Evolutionary conservation across 2,888 invertebrate species (phyloP).

Genomic region (Eurytoma californica): DNA sequence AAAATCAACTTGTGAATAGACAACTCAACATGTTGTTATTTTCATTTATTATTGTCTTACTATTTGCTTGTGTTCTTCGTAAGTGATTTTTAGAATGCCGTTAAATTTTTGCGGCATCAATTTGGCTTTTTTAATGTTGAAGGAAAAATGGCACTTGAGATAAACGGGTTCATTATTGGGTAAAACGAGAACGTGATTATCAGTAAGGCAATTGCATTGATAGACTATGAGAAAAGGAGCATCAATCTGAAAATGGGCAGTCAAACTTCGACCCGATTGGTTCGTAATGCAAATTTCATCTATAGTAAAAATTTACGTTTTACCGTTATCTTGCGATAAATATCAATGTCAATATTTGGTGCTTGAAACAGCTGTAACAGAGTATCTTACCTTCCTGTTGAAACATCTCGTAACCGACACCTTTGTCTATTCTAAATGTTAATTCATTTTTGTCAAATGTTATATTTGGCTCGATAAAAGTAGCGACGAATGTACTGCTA

Average conservation of each 20-base stretch:
- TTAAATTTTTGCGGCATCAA: slow-evolving; percentile 61
- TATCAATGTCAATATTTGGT: background rate
- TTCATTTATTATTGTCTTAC: slow-evolving; percentile 61
- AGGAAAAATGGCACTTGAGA: slow-evolving; percentile 65
- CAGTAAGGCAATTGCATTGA: slow-evolving; percentile 57
- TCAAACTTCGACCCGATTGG: slow-evolving; percentile 76
- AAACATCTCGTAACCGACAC: slow-evolving; percentile 75
- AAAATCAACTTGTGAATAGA: background rate
- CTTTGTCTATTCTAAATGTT: slow-evolving; percentile 77
- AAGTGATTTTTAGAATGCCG: slow-evolving; percentile 69
- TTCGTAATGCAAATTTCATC: slow-evolving; percentile 78
- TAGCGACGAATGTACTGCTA: slow-evolving; percentile 76
- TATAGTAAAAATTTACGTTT: slow-evolving; percentile 62
- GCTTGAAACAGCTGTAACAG: too few species aligned
- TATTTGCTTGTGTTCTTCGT: slow-evolving; percentile 72
- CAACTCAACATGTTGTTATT: too few species aligned
- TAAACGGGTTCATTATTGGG: slow-evolving; percentile 55
- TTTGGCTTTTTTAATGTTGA: slow-evolving; percentile 56
- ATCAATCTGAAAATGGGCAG: slow-evolving; percentile 75
- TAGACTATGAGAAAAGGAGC: slow-evolving; percentile 75
- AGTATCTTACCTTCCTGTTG: slow-evolving; percentile 75
- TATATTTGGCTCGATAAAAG: slow-evolving; percentile 79
- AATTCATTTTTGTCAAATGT: slow-evolving; percentile 76
- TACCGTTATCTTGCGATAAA: background rate
- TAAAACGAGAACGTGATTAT: slow-evolving; percentile 59